Percentiles rank a stretch among this genome's conserved stretches.
Evolutionary conservation across 2,888 invertebrate genomes (phyloP).

Genomic region (Pristionchus fissidentatus): DNA sequence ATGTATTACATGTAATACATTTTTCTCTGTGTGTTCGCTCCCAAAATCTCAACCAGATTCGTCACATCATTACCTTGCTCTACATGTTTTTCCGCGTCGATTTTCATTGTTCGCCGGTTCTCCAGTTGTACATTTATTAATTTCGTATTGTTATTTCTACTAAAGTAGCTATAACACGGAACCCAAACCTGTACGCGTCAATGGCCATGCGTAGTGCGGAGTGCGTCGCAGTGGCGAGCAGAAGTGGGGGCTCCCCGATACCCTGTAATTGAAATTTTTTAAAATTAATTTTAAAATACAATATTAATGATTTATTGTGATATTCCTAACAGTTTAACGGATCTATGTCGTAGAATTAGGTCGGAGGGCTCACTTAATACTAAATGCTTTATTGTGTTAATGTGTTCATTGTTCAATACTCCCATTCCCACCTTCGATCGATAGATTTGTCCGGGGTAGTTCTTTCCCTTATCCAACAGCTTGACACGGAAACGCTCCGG

Average conservation of each 20-base stretch:
- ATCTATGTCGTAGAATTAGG: not conserved
- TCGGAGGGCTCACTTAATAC: not conserved
- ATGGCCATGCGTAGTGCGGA: slow-evolving; percentile 90
- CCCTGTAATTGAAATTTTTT: slow-evolving; percentile 52
- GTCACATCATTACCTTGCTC: not conserved
- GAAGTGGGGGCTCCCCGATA: slow-evolving; percentile 65
- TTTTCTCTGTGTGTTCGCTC: too few species aligned
- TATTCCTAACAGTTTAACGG: not conserved
- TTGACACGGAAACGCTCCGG: slow-evolving; percentile 92
- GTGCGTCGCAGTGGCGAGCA: slow-evolving; percentile 82
- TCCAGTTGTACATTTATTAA: not conserved
- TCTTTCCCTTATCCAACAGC: slow-evolving; percentile 87
- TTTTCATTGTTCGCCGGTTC: not conserved
- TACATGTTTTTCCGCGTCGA: not conserved
- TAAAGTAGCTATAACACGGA: too few species aligned
- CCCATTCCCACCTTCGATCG: slow-evolving; percentile 86
- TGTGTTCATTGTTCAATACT: not conserved
- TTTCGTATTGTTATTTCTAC: not conserved
- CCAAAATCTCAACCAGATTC: not conserved
- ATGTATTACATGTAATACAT: not conserved
- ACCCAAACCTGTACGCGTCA: slow-evolving; percentile 51
- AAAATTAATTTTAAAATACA: too few species aligned
- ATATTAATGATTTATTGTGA: not conserved
- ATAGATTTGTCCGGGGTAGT: slow-evolving; percentile 88
- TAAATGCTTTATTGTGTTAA: not conserved